Evolutionary conservation across 2,113 vertebrate genomes (phyloP), one percentile per base, ranked within the genome.

Genomic region (Lepus europaeus): DNA sequence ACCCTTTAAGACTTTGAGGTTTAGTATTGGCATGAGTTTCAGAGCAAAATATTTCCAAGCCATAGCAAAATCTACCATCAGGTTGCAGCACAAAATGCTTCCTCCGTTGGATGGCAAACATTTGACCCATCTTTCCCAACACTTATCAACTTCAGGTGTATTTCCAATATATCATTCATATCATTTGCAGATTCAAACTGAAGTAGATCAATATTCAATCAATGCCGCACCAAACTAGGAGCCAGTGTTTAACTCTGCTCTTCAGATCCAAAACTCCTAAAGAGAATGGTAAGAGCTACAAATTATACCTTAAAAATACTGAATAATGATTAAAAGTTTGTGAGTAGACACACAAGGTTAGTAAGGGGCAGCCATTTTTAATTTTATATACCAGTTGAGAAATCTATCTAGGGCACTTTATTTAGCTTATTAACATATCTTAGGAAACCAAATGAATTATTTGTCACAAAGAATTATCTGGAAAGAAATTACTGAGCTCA

Each of bases 391-490:
- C 22, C 53, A 93, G 73, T 49, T 16, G 1, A 95, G 78, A 78
- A 88, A 92, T 96, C 90, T 92, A 70, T 91, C 36, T 66, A 70
- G 66, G 86, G 14, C 19, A 97, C 82, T 96, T 96, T 97, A 97
- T 94, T 97, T 93, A 97, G 73, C 72, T 96, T 92, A 97, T 97
- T 98, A 98, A 95, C 91, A 93, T 89, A 96, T 89, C 95, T 93
- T 94, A 81, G 87, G 73, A 96, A 98, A 92, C 29, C 72, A 97
- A 95, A 97, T 96, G 78, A 97, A 97, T 95, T 97, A 97, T 98
- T 98, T 98, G 97, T 98, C 97, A 97, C 86, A 97, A 98, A 98
- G 96, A 98, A 97, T 97, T 98, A 98, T 98, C 98, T 97, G 93
- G 95, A 97, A 97, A 98, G 93, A 98, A 98, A 98, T 97, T 97